Base-by-base conservation (phyloP, 2,797 vertebrate genomes). In the Smutsia temminckii region DNA sequence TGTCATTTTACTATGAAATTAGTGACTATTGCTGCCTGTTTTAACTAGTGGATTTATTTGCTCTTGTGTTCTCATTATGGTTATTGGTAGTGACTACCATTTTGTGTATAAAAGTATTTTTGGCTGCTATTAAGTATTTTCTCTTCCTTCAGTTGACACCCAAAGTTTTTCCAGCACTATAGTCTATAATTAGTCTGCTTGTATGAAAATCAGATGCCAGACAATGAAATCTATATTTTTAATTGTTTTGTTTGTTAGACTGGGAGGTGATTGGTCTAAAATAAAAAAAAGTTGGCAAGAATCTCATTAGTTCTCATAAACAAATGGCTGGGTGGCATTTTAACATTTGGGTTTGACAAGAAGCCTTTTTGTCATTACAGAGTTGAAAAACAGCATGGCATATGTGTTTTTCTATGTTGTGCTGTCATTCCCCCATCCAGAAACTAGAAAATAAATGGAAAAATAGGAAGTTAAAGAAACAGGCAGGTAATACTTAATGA, bases 231-330 rank as follows among this genome's bases (percentile, higher is more conserved):
- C 11, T 79, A 42, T n/a, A 51, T 92, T 46, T 89, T 74, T 27
- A 87, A 53, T 77, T 80, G 27, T 6, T 96, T 68, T 93, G n/a
- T 94, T 61, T 94, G 59, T 95, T 78, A 92, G 25, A 7, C 23
- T 92, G 77, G 51, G 53, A 94, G 37, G 77, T 86, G 53, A 79
- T 12, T 85, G 75, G 42, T 93, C 59, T 96, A 93, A 97, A 96
- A 93, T 89, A 21, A 68, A 97, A 46, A 46, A 93, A 88, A 32
- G 55, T 93, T 96, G 81, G 40, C 23, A 95, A 81, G 57, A 93
- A 72, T 91, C 59, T 96, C 86, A 93, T 92, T 93, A 93, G 49
- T 95, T 97, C 86, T 93, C 85, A 85, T 94, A 88, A 95, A 93
- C 6, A 72, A 95, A 78, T n/a, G 21, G 8, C 2, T 85, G 61